Base-by-base conservation (phyloP, 2,797 vertebrate species). In the Rhinogobio ventralis region DNA sequence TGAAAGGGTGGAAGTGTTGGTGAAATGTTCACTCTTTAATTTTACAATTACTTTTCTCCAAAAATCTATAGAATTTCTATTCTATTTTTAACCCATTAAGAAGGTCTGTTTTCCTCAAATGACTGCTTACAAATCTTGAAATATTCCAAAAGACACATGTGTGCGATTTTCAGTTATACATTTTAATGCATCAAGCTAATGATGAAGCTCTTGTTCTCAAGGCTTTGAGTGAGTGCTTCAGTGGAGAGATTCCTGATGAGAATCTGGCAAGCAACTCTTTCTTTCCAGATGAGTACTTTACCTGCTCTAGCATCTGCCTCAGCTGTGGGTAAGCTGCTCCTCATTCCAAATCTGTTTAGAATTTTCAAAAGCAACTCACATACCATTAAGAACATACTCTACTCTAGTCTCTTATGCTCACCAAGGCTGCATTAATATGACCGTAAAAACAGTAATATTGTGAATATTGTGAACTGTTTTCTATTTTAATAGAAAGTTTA, bases 251-350 rank as follows among this genome's bases (percentile, higher is more conserved):
- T 88, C 94, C 96, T 0, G 98, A 99, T 89, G 98, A 99, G 85
- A 96, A 98, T 88, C 95, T 98, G 96, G 93, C 95, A 30, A 96
- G 97, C 90, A 99, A 97, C 92, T 99, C 97, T 39, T 99, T 99
- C 90, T 99, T 99, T 88, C 98, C 98, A 49, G 98, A 99, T 80
- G 98, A 99, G 89, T 99, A 99, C 93, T 99, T 99, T 85, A 99
- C 98, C 83, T 99, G 98, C 91, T 99, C 98, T 67, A 95, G 96
- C 88, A 90, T 97, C 89, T 99, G 98, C 88, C 97, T 99, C 92
- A 98, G 98, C 93, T 99, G 98, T 90, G 97, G 98, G 98, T 99
- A 93, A 81, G 98, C 20, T 20, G 45, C 30, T 68, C 23, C 64
- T 68, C 30, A 23, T 64, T 62, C 17, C 33, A 42, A 76, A 76